Percentiles rank a stretch among this genome's conserved stretches.
phyloP scores from a whole-genome alignment of 2,113 vertebrate species.

The Myiozetetes cayanensis region DNA sequence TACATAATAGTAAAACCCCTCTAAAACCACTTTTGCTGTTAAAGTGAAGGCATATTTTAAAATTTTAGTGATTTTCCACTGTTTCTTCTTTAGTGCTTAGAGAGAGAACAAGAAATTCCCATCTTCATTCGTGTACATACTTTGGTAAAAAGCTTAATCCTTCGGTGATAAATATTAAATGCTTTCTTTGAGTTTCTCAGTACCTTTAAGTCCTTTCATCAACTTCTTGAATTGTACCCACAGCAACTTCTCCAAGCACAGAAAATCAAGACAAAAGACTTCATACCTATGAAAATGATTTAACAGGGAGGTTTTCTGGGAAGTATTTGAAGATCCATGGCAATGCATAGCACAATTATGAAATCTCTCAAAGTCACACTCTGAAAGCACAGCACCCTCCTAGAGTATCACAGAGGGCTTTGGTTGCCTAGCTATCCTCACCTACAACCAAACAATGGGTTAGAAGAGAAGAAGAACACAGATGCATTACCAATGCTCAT shows the following conservation, averaged over 20 bases:
- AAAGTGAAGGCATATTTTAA: background rate
- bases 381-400: background rate
- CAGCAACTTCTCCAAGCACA: background rate
- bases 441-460: background rate
- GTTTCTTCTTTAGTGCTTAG: background rate
- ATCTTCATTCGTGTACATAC: background rate
- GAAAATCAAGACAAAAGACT: background rate
- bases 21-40: background rate
- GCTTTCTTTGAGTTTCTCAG: background rate
- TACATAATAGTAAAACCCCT: background rate
- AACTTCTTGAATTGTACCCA: background rate
- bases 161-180: background rate
- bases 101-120: background rate
- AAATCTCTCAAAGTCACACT: background rate
- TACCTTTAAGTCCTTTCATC: background rate
- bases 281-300: background rate
- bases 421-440: background rate
- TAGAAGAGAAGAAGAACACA: background rate
- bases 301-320: background rate
- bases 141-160: background rate
- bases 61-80: background rate
- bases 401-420: background rate
- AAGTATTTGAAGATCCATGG: background rate
- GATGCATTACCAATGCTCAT: background rate
- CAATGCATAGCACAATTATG: background rate